Conservation (phyloP, 2,888 invertebrate species). For the Phyto melanocephala region DNA sequence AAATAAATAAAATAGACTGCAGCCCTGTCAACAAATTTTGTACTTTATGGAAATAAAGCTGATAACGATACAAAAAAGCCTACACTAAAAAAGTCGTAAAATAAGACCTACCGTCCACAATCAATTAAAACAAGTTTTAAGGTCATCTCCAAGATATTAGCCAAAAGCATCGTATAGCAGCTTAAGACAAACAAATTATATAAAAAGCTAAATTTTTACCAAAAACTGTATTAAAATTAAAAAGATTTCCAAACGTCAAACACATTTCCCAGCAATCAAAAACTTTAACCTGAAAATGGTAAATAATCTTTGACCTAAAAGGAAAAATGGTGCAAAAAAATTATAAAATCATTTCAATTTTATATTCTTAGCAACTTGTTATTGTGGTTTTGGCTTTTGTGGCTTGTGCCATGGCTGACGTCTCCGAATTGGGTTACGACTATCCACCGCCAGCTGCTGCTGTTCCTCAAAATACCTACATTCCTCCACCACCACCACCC, state of each 20-base stretch:
- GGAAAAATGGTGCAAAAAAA: neutral
- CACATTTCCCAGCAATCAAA: neutral
- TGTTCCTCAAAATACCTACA: constrained; percentile 23
- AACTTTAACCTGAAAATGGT: constrained; percentile 37
- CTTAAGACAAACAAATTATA: constrained; percentile 9
- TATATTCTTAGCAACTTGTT: constrained; percentile 49
- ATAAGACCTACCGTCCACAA: too few species aligned
- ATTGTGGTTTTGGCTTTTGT: constrained; percentile 43
- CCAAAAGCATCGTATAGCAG: neutral
- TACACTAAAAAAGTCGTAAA: too few species aligned
- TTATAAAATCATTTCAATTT: neutral
- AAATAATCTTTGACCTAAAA: neutral
- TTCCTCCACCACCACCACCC: constrained; percentile 44
- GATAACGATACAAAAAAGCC: too few species aligned
- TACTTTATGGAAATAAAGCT: too few species aligned
- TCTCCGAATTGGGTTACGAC: constrained; percentile 56
- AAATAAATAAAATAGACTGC: too few species aligned
- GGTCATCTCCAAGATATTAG: too few species aligned
- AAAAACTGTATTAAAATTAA: constrained; percentile 16
- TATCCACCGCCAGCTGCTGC: constrained; percentile 40
- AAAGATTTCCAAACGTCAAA: neutral
- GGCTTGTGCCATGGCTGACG: constrained; percentile 52
- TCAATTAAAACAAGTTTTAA: too few species aligned
- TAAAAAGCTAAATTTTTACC: constrained; percentile 9
- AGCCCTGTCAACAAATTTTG: too few species aligned